Percentiles rank a stretch among this genome's conserved stretches.
Conservation (phyloP, 2,113 vertebrate species). For the Dermatemys mawii region DNA sequence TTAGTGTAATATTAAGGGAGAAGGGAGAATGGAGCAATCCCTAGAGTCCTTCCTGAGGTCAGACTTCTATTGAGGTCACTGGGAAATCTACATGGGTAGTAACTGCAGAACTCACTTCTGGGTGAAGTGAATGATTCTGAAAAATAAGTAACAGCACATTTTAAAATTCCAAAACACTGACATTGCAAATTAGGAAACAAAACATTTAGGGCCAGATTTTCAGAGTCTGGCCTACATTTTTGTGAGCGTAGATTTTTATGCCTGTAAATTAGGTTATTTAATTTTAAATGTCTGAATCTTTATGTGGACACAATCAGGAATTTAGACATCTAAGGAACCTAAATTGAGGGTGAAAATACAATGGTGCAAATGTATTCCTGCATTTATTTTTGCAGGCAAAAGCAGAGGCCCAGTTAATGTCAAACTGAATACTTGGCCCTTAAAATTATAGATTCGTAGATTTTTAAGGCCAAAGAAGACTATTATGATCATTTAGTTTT, state of each 20-base stretch:
- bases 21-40: background rate
- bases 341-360: background rate
- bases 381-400: background rate
- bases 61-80: background rate
- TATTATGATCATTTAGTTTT: background rate
- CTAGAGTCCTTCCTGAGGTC: background rate
- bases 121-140: background rate
- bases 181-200: background rate
- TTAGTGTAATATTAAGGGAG: background rate
- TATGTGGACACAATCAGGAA: background rate
- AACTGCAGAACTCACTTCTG: background rate
- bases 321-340: background rate
- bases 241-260: background rate
- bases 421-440: background rate
- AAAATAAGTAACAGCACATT: background rate
- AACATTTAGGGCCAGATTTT: background rate
- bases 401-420: background rate
- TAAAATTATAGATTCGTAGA: background rate
- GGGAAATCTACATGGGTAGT: background rate
- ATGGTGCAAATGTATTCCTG: background rate
- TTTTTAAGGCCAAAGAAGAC: background rate
- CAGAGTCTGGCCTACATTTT: background rate
- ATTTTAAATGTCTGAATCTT: no score
- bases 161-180: background rate
- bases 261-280: background rate